A percentile compares a stretch with the other conserved stretches of the same genome.
These are phyloP conservation scores for Microtus ochrogaster DNA, from an alignment of 2,113 vertebrate genomes.

Conservation along the genomic window DNA sequence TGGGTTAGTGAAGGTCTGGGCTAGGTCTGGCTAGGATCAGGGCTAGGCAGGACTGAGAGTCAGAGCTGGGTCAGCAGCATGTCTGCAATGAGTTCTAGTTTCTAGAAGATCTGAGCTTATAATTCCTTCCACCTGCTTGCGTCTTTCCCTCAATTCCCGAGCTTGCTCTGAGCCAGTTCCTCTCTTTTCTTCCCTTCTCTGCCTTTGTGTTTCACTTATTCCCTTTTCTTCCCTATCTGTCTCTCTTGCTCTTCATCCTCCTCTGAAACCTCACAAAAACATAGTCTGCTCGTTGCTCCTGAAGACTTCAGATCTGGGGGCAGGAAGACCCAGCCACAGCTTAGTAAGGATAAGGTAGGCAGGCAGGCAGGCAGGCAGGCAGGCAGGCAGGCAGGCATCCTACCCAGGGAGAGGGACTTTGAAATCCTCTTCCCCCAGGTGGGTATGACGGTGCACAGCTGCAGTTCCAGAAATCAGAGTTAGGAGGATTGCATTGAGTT, in stretches of 20 bases:
- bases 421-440: background rate
- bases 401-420: background rate
- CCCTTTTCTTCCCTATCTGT: background rate
- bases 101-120: background rate
- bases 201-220: background rate
- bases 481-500: background rate
- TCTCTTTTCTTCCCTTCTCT: background rate
- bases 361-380: background rate
- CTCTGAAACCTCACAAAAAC: background rate
- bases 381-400: background rate
- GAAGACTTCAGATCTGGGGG: background rate
- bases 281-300: background rate
- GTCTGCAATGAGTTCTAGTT: background rate
- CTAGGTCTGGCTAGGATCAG: background rate
- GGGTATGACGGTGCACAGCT: background rate
- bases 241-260: background rate
- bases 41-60: background rate
- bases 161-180: background rate
- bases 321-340: background rate
- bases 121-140: background rate
- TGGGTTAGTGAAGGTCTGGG: background rate
- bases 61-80: background rate
- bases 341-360: background rate
- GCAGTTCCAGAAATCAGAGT: background rate
- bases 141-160: accelerated